These are phyloP conservation scores for Melanotus villosus DNA, from an alignment of 2,888 invertebrate genomes.

Conservation along the genomic window DNA sequence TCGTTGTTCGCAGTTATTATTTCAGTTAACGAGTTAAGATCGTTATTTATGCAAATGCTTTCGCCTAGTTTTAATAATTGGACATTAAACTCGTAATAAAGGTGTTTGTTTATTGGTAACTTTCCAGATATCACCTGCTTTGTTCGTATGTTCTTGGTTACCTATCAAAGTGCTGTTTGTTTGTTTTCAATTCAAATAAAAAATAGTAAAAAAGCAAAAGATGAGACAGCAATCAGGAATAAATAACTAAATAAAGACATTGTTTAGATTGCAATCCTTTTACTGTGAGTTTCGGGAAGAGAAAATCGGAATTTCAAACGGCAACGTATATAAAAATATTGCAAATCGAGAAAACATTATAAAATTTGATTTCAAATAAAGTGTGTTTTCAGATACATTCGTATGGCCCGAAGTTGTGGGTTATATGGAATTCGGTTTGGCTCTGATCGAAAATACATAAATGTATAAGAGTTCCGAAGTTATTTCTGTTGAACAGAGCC, in stretches of 20 bases:
- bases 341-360: conserved; percentile 35
- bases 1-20: neutral
- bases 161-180: no score
- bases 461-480: conserved; percentile 45
- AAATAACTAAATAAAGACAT: neutral
- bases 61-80: neutral
- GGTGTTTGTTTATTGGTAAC: no score
- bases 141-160: no score
- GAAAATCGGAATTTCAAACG: neutral
- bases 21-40: conserved; percentile 9
- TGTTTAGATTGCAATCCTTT: conserved; percentile 7
- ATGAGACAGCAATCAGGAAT: neutral
- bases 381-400: conserved; percentile 38
- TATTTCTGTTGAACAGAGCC: conserved; percentile 40
- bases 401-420: conserved; percentile 37
- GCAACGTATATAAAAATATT: conserved; percentile 22
- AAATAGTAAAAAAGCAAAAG: neutral
- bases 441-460: conserved; percentile 48
- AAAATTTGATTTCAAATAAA: conserved; percentile 43
- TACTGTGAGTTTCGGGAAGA: neutral
- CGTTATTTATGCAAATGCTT: conserved; percentile 5
- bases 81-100: neutral
- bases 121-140: no score
- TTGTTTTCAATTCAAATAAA: no score
- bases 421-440: conserved; percentile 41